These are phyloP conservation scores for Leptobrachium ailaonicum DNA, from an alignment of 2,113 vertebrate species.

Conservation along the genomic window DNA sequence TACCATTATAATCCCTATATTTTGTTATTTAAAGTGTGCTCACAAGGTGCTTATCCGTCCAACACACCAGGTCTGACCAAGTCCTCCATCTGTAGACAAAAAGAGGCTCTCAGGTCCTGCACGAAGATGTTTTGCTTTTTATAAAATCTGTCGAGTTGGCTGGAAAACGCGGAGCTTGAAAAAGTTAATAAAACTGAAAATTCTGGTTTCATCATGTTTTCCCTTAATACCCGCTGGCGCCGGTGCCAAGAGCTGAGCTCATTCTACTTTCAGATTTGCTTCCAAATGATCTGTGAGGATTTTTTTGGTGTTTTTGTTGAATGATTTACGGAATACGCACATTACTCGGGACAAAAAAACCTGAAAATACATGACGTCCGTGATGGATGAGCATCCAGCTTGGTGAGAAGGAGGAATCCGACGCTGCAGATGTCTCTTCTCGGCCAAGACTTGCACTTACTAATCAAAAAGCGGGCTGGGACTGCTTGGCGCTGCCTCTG, in stretches of 20 bases:
- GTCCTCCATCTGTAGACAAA: background rate
- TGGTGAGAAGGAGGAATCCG: slow-evolving; percentile 6
- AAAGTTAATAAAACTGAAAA: slow-evolving; percentile 18
- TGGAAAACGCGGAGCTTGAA: background rate
- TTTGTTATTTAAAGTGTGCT: too few relatives aligned
- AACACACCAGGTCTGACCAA: too few relatives aligned
- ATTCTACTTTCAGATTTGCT: slow-evolving; percentile 11
- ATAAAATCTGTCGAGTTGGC: slow-evolving; percentile 26
- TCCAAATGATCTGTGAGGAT: slow-evolving; percentile 16
- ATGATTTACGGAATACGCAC: slow-evolving; percentile 33
- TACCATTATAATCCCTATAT: too few relatives aligned
- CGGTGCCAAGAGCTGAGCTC: slow-evolving; percentile 27
- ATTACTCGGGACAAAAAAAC: slow-evolving; percentile 3
- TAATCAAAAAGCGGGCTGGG: background rate
- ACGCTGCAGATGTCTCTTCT: background rate
- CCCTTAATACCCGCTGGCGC: background rate
- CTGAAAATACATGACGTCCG: background rate
- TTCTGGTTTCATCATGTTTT: slow-evolving; percentile 35
- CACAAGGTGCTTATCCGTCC: too few relatives aligned
- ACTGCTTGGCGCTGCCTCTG: too few relatives aligned
- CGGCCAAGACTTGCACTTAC: slow-evolving; percentile 8
- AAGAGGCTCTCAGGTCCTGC: background rate
- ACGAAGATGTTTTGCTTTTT: slow-evolving; percentile 10
- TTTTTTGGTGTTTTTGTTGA: slow-evolving; percentile 5
- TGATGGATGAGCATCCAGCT: slow-evolving; percentile 23